phyloP scores from a whole-genome alignment of 2,113 vertebrate genomes.

The Apodemus sylvaticus region DNA sequence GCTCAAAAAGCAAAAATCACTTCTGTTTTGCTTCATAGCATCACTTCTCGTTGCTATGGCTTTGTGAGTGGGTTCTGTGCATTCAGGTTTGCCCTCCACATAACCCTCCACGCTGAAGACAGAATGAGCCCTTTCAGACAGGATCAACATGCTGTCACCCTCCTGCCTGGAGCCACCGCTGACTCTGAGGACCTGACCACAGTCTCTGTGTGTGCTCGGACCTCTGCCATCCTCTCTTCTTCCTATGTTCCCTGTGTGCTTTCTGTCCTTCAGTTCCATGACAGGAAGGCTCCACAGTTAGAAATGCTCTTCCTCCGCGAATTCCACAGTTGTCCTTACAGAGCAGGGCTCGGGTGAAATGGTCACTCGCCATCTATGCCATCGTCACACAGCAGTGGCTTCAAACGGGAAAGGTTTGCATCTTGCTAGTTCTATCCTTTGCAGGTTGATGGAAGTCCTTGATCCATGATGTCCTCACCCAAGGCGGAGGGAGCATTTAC shows the following conservation, averaged over 20 bases:
- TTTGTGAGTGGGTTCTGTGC: background rate
- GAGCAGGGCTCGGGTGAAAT: background rate
- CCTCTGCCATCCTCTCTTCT: background rate
- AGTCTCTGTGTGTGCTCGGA: background rate
- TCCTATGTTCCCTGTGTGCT: background rate
- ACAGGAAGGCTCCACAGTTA: background rate
- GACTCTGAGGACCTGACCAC: background rate
- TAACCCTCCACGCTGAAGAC: background rate
- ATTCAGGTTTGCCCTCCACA: background rate
- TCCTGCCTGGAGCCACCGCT: background rate
- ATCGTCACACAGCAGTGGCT: background rate
- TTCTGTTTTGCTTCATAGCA: background rate
- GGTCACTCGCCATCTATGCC: background rate
- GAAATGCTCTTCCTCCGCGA: background rate
- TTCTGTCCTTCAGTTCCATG: background rate
- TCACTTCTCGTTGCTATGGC: background rate
- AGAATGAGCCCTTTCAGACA: background rate
- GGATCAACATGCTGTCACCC: background rate
- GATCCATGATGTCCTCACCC: background rate
- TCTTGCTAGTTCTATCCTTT: background rate
- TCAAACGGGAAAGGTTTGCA: background rate
- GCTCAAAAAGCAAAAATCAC: background rate
- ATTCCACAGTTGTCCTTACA: background rate
- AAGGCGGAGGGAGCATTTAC: background rate
- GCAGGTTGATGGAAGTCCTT: background rate